Evolutionary conservation across 2,888 invertebrate genomes (phyloP), one percentile per base, ranked within the genome.

Genomic region (Gari tellinella): DNA sequence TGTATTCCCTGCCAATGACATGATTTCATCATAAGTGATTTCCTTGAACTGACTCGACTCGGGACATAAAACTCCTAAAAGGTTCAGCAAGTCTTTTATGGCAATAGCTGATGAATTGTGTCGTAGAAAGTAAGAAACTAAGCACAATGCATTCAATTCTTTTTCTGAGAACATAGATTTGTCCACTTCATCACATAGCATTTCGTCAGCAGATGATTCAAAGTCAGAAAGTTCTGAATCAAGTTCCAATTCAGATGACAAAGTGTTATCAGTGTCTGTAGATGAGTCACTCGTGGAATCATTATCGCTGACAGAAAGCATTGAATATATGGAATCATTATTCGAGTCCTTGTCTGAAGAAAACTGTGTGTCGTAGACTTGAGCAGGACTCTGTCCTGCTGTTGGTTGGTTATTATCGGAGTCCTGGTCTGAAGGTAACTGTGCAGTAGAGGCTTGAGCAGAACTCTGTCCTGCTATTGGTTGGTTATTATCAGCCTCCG

Each of bases 91-190:
- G 48, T 66, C 57, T 43, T 51, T 51, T 1, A 19, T 48, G 45
- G 58, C 57, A 49, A 52, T 31, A n/a, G 43, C 45, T 66, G 66
- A 25, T 49, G 19, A 57, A 48, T 57, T 57, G 43, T 65, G 65
- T 43, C 63, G 53, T 46, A 55, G 31, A 45, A 63, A 40, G 25
- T 63, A 63, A 37, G 63, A 63, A 38, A 63, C 21, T n/a, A 63
- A 26, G 19, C 63, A 55, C 15, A 56, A 38, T 21, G 56, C 55
- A 37, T 64, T 51, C 46, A 48, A 40, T 56, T 64, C 56, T 38
- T 38, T 48, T 52, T 52, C 31, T 38, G 43, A 49, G 49, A 25
- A 62, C 17, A 45, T 23, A 52, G 15, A 31, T 53, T 52, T 51
- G 43, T 52, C 52, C 37, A 19, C 21, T 25, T 25, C 25, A 17